Conservation (phyloP, 2,113 vertebrate genomes). For the Bujurquina vittata region DNA sequence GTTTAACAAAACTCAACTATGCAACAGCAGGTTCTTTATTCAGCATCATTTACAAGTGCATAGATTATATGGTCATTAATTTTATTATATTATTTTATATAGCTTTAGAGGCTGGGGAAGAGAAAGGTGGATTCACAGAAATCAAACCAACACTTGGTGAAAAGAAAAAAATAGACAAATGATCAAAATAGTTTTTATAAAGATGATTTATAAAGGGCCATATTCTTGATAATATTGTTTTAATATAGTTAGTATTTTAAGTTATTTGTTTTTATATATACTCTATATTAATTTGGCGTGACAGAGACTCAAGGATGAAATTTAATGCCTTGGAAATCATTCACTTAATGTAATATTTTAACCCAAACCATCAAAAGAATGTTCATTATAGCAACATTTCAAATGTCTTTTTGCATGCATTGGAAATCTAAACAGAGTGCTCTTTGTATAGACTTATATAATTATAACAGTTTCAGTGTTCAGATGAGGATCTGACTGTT, state of each 20-base stretch:
- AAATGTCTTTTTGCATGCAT: background rate
- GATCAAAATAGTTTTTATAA: background rate
- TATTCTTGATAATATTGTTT: background rate
- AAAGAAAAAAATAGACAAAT: too few relatives aligned
- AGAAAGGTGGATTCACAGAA: too few relatives aligned
- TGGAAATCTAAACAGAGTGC: background rate
- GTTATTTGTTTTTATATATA: background rate
- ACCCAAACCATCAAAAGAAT: background rate
- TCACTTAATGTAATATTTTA: background rate
- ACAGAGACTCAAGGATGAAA: background rate
- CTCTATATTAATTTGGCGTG: background rate
- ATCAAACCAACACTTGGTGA: too few relatives aligned
- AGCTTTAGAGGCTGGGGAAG: too few relatives aligned
- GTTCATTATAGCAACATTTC: background rate
- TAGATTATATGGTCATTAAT: too few relatives aligned
- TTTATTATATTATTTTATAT: too few relatives aligned
- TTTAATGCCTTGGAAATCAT: background rate
- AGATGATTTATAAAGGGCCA: background rate
- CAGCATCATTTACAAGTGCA: too few relatives aligned
- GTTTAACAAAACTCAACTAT: too few relatives aligned
- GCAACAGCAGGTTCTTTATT: too few relatives aligned
- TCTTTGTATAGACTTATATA: background rate
- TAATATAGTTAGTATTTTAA: background rate
- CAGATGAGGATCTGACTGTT: background rate
- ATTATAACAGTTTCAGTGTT: background rate